These are phyloP conservation scores for Aythya baeri DNA, from an alignment of 2,113 vertebrate species.

Conservation along the genomic window DNA sequence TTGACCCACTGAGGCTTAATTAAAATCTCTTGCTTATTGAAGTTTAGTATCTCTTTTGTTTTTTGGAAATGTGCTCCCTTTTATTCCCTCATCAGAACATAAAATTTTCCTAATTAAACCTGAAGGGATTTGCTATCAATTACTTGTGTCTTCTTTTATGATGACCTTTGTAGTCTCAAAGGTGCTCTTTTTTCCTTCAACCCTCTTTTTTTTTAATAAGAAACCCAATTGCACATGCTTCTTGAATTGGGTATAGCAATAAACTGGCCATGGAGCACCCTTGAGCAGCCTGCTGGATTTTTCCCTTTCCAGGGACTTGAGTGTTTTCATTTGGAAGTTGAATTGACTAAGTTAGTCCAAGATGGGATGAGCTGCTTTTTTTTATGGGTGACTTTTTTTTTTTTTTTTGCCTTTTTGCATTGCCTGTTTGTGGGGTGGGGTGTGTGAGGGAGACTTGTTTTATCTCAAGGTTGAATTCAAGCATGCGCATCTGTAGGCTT, in stretches of 20 bases:
- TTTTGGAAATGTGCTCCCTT: slow-evolving; percentile 60
- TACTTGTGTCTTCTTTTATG: slow-evolving; percentile 67
- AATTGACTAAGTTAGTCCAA: slow-evolving; percentile 69
- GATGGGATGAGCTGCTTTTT: slow-evolving; percentile 68
- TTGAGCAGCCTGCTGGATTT: slow-evolving; percentile 70
- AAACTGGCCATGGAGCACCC: slow-evolving; percentile 74
- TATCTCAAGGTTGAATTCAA: slow-evolving; percentile 79
- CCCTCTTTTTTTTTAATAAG: background rate
- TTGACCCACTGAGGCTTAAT: slow-evolving; percentile 76
- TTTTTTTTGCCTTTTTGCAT: slow-evolving; percentile 23
- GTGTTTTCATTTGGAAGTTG: slow-evolving; percentile 61
- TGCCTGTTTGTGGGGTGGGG: slow-evolving; percentile 64
- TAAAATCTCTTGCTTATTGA: slow-evolving; percentile 76
- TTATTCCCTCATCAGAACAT: slow-evolving; percentile 54
- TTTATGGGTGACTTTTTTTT: slow-evolving; percentile 66
- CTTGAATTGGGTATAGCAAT: slow-evolving; percentile 79
- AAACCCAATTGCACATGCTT: slow-evolving; percentile 48
- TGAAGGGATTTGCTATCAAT: slow-evolving; percentile 66
- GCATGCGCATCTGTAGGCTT: slow-evolving; percentile 87
- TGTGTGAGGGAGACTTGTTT: slow-evolving; percentile 59
- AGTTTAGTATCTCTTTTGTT: slow-evolving; percentile 70
- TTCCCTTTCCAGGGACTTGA: slow-evolving; percentile 58
- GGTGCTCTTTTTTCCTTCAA: slow-evolving; percentile 57
- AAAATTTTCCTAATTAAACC: slow-evolving; percentile 62
- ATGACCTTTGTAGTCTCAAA: slow-evolving; percentile 73